Percentiles rank a stretch among this genome's conserved stretches.
Evolutionary conservation across 2,113 vertebrate species (phyloP).

Genomic region (Symphodus melops): DNA sequence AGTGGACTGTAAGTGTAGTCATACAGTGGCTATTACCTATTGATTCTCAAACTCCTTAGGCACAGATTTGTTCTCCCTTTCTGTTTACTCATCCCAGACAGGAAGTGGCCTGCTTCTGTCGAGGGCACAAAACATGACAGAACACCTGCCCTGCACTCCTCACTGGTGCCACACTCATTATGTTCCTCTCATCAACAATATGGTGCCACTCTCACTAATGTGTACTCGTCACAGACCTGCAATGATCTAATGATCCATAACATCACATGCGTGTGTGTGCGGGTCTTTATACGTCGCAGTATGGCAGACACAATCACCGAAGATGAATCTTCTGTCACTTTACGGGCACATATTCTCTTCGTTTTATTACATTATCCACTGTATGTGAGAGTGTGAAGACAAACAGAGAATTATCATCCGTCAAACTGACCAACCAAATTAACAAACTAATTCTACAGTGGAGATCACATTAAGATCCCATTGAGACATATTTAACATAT

Average conservation of each 20-base stretch:
- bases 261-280: constrained; percentile 73
- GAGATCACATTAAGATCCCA: constrained; percentile 71
- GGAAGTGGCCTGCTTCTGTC: constrained; percentile 74
- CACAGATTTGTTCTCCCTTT: neutral
- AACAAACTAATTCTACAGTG: constrained; percentile 62
- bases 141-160: constrained; percentile 52
- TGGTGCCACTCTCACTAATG: constrained; percentile 57
- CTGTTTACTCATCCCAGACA: constrained; percentile 10
- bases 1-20: constrained; percentile 1
- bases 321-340: constrained; percentile 57
- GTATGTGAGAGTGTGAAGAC: neutral
- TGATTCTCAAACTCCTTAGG: neutral
- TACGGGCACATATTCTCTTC: constrained; percentile 34
- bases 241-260: constrained; percentile 72
- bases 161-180: constrained; percentile 68
- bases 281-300: constrained; percentile 33
- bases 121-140: constrained; percentile 56
- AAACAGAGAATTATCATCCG: constrained; percentile 16
- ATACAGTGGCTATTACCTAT: neutral
- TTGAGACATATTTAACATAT: constrained; percentile 77
- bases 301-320: constrained; percentile 56
- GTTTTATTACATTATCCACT: constrained; percentile 42
- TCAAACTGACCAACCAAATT: constrained; percentile 51
- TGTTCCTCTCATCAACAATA: constrained; percentile 65
- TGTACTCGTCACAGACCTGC: constrained; percentile 65